Conservation (phyloP, 2,797 vertebrate species). For the Anolis apletophallus region DNA sequence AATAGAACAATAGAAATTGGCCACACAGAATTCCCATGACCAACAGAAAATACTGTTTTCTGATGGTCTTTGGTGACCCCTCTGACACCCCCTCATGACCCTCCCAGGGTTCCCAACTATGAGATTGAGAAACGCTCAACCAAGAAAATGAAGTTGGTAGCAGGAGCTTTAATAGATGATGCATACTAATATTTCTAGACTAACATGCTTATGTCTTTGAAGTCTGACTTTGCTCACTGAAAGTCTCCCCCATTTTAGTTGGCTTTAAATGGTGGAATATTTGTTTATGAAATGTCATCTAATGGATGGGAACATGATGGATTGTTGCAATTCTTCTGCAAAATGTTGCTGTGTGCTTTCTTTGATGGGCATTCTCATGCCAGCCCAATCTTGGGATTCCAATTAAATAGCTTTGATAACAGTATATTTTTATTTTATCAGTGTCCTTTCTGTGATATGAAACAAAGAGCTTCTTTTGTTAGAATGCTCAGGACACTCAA, state of each 20-base stretch:
- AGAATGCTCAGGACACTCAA: slow-evolving; percentile 4
- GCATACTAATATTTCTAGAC: no score
- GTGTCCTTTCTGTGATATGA: neutral
- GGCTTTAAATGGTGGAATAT: neutral
- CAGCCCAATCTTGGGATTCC: neutral
- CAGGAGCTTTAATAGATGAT: no score
- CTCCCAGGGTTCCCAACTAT: no score
- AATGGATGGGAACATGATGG: slow-evolving; percentile 22
- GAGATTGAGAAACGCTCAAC: no score
- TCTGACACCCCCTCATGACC: no score
- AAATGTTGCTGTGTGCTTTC: neutral
- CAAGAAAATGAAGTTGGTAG: no score
- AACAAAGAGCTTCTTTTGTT: neutral
- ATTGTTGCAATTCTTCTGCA: slow-evolving; percentile 23
- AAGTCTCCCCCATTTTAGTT: neutral
- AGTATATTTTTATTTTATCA: slow-evolving; percentile 3
- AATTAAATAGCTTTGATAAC: slow-evolving; percentile 27
- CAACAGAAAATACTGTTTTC: no score
- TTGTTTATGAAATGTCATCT: slow-evolving; percentile 33
- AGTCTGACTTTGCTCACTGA: slow-evolving; percentile 2
- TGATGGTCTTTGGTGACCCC: no score
- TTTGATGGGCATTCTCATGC: neutral
- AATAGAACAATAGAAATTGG: no score
- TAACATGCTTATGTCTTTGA: no score
- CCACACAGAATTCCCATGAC: no score